Evolutionary conservation across 2,888 invertebrate species (phyloP).

Genomic region (Caprella mutica): DNA sequence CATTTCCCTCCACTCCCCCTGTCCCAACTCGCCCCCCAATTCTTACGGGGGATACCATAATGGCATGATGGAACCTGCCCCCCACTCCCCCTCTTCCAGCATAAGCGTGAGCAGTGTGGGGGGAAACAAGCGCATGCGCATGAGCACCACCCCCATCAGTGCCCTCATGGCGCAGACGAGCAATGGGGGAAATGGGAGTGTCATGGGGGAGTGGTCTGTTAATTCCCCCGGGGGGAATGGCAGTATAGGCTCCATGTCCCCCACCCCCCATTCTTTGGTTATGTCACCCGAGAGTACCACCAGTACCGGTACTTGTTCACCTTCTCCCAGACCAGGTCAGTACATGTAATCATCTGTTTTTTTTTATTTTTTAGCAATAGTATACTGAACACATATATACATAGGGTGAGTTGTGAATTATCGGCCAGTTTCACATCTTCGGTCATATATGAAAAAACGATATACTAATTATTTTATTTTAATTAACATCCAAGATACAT

Average conservation of each 20-base stretch:
- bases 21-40: neutral
- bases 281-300: neutral
- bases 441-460: too few species aligned
- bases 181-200: neutral
- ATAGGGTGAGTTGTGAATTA: too few species aligned
- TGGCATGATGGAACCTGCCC: too few species aligned
- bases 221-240: neutral
- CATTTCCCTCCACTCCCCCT: neutral
- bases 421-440: too few species aligned
- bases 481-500: too few species aligned
- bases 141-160: neutral
- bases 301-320: slow-evolving; percentile 7
- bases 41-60: too few species aligned
- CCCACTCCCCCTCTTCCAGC: neutral
- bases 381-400: too few species aligned
- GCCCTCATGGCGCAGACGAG: neutral
- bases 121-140: too few species aligned
- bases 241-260: slow-evolving; percentile 4
- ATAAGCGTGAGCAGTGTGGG: neutral
- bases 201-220: slow-evolving; percentile 7
- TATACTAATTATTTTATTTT: too few species aligned
- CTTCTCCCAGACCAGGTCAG: slow-evolving; percentile 10
- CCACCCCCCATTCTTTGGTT: slow-evolving; percentile 6
- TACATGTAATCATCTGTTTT: too few species aligned
- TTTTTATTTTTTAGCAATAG: too few species aligned